Evolutionary conservation across 2,113 vertebrate genomes (phyloP).

Genomic region (Silurus meridionalis): DNA sequence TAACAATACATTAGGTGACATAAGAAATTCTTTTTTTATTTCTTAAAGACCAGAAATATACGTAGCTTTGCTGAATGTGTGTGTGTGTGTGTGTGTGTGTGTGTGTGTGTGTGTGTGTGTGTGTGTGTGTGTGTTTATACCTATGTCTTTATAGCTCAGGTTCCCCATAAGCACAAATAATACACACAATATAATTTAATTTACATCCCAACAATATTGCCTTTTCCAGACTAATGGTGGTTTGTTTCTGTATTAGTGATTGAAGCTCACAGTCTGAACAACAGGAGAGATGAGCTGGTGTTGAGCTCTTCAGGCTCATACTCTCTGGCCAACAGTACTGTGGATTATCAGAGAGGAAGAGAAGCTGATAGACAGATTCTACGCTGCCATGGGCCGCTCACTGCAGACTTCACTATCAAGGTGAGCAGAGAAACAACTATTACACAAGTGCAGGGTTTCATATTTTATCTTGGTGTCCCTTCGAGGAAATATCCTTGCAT

Average conservation of each 20-base stretch:
- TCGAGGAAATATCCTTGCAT: background rate
- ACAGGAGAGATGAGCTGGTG: conserved; percentile 77
- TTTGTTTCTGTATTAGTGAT: conserved; percentile 73
- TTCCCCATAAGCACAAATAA: too few species aligned
- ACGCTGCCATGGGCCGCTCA: conserved; percentile 81
- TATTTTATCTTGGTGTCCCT: background rate
- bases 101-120: too few species aligned
- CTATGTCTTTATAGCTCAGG: background rate
- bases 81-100: too few species aligned
- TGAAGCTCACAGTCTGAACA: conserved; percentile 83
- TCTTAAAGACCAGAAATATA: too few species aligned
- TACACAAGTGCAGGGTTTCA: background rate
- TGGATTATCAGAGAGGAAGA: conserved; percentile 81
- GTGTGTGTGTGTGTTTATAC: background rate
- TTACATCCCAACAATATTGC: background rate
- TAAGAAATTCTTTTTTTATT: too few species aligned
- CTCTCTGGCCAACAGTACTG: conserved; percentile 81
- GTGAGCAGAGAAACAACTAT: conserved; percentile 62
- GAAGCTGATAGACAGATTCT: conserved; percentile 79
- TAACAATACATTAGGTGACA: too few species aligned
- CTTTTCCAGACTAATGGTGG: background rate
- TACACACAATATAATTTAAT: background rate
- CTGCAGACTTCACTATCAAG: conserved; percentile 88
- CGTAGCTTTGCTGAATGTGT: too few species aligned
- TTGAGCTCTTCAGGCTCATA: conserved; percentile 76